phyloP scores from a whole-genome alignment of 2,888 invertebrate genomes.

The Oegoconia quadripuncta region DNA sequence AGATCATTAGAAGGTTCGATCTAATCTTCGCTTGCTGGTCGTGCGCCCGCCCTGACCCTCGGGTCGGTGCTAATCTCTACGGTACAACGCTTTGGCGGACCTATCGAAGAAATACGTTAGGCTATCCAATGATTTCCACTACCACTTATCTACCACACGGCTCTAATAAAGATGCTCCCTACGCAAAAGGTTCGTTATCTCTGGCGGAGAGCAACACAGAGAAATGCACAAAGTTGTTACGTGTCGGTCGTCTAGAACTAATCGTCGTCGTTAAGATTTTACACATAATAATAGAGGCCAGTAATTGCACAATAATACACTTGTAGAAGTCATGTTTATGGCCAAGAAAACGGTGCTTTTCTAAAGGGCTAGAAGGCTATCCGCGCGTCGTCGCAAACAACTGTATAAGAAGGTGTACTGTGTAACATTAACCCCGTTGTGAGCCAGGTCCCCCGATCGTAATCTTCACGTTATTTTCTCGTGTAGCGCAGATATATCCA shows the following conservation, averaged over 20 bases:
- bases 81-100: constrained; percentile 35
- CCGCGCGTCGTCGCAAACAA: constrained; percentile 28
- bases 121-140: constrained; percentile 10
- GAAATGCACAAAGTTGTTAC: not conserved
- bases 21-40: constrained; percentile 34
- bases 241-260: not conserved
- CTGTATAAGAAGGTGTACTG: constrained; percentile 41
- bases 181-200: constrained; percentile 25
- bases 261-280: not conserved
- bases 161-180: constrained; percentile 19
- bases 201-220: constrained; percentile 2
- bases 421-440: constrained; percentile 59
- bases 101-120: constrained; percentile 29
- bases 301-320: not conserved
- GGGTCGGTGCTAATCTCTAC: constrained; percentile 39
- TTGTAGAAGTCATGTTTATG: constrained; percentile 6
- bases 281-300: not conserved
- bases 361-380: constrained; percentile 40
- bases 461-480: constrained; percentile 36
- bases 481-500: constrained; percentile 11
- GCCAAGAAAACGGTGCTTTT: constrained; percentile 35
- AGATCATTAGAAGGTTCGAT: constrained; percentile 29
- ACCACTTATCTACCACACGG: constrained; percentile 11
- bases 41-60: constrained; percentile 27
- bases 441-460: constrained; percentile 38